A percentile compares a stretch with the other conserved stretches of the same genome.
Conservation (phyloP, 2,797 vertebrate genomes). For the Hippopotamyrus pictus region DNA sequence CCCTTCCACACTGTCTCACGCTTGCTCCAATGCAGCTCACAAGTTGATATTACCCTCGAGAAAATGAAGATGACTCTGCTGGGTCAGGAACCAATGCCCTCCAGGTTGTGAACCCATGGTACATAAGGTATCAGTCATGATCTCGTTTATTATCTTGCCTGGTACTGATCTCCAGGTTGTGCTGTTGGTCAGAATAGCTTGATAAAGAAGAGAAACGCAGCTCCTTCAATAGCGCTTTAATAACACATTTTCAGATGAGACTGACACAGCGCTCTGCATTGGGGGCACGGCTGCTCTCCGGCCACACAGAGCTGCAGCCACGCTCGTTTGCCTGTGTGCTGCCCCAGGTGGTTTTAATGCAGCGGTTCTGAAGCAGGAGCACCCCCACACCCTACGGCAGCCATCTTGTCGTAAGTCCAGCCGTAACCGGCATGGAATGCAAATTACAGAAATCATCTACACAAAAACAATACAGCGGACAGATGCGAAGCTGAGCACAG, state of each 20-base stretch:
- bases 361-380: not conserved
- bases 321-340: not conserved
- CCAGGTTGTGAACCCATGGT: not conserved
- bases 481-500: constrained; percentile 4
- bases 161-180: not conserved
- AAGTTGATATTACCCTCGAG: not conserved
- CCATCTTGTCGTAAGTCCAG: not conserved
- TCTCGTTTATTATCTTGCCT: not conserved
- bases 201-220: not conserved
- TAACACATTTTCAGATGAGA: not conserved
- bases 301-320: not conserved
- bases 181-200: not conserved
- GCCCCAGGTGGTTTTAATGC: not conserved
- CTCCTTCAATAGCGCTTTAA: not conserved
- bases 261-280: not conserved
- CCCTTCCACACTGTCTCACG: not conserved
- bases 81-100: not conserved
- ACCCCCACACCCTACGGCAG: not conserved
- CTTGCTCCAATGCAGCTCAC: not conserved
- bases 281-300: not conserved
- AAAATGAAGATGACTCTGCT: not conserved
- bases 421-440: not conserved
- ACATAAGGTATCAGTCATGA: not conserved
- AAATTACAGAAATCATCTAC: not conserved
- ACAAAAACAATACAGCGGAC: not conserved